Evolutionary conservation across 2,113 vertebrate species (phyloP).

Genomic region (Pagrus major): DNA sequence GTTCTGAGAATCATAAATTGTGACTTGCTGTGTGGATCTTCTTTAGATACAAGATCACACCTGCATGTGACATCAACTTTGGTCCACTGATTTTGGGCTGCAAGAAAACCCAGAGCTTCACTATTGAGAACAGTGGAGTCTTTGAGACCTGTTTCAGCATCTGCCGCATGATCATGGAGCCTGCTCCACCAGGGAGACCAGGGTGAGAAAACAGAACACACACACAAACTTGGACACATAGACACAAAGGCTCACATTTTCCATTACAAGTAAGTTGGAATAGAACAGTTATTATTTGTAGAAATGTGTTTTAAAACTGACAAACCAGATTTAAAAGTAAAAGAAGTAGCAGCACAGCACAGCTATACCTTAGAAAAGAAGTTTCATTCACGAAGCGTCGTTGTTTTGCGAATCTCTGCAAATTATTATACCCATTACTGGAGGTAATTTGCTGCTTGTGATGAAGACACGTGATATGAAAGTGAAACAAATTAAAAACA

Average conservation of each 20-base stretch:
- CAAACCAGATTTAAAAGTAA: neutral
- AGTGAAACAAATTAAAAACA: neutral
- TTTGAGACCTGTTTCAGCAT: slow-evolving; percentile 85
- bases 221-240: neutral
- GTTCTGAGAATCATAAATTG: neutral
- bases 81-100: slow-evolving; percentile 84
- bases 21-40: slow-evolving; percentile 37
- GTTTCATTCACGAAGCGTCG: neutral
- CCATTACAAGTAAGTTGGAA: neutral
- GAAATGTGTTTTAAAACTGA: neutral
- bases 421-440: neutral
- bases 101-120: slow-evolving; percentile 82
- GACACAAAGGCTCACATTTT: neutral
- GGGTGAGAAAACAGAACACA: slow-evolving; percentile 72
- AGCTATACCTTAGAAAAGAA: neutral
- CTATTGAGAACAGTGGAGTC: slow-evolving; percentile 88
- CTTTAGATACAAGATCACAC: slow-evolving; percentile 87
- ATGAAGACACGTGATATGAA: neutral
- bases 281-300: too few relatives aligned
- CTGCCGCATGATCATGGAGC: slow-evolving; percentile 59
- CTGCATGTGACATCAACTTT: slow-evolving; percentile 85
- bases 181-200: slow-evolving; percentile 46
- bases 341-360: neutral
- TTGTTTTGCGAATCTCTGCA: neutral
- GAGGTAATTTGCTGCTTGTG: neutral